Evolutionary conservation across 2,888 invertebrate species (phyloP), one percentile per base, ranked within the genome.

Genomic region (Harmothoe impar): DNA sequence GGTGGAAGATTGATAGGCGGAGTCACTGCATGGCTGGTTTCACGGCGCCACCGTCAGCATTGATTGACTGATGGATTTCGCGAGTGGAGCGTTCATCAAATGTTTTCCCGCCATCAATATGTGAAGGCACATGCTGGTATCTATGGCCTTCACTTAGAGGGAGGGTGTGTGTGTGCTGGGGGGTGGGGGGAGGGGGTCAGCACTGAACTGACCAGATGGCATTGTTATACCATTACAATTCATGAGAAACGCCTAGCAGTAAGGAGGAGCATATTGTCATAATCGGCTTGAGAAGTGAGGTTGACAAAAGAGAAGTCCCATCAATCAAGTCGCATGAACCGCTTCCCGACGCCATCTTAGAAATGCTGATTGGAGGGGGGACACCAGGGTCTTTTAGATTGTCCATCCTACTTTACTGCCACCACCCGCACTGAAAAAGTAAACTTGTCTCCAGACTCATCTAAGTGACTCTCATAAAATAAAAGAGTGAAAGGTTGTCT

Each of bases 41-140:
- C 20, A 15, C n/a, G 20, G 15, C n/a, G 62, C 3, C 62, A n/a
- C 62, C 62, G 62, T 62, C 62, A 62, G 62, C n/a, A 62, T 62
- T 62, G 62, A 62, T 62, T 62, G 62, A 62, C 12, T 62, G 62
- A 62, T 62, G 62, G 62, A 62, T 62, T 62, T 62, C 62, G 3
- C 3, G 7, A n/a, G 7, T 3, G 62, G 62, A 3, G 62, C 62
- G 20, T n/a, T 20, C n/a, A n/a, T 62, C 62, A 62, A 62, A 62
- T 62, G 62, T 62, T 62, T 62, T n/a, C n/a, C 62, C 62, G 3
- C 20, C 62, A 62, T 62, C 62, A 12, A 5, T 12, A 62, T 20
- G 62, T 62, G 15, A 62, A 62, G 23, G 62, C 62, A n/a, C 20
- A 52, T 62, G 62, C 3, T 62, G 62, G 20, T 62, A 62, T 62